Conservation (phyloP, 1,140 invertebrate species). For the Drosophila repleta region DNA sequence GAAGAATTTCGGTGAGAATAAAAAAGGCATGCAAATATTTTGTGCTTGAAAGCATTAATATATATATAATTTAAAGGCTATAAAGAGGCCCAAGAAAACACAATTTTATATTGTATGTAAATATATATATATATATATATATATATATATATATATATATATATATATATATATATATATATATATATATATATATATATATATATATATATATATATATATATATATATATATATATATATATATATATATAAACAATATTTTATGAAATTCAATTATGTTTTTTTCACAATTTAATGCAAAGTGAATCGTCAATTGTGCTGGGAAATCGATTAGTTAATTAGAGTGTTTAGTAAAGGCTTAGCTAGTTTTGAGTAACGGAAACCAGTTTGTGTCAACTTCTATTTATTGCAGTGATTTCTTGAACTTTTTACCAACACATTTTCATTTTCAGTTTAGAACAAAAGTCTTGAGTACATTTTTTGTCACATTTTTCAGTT, state of each 20-base stretch:
- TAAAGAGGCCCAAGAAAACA: too few species aligned
- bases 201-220: neutral
- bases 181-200: conserved; percentile 1
- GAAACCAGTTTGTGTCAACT: conserved; percentile 22
- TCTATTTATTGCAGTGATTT: conserved; percentile 25
- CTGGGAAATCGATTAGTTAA: conserved; percentile 15
- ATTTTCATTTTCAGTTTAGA: neutral
- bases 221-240: too few species aligned
- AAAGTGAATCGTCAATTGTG: conserved; percentile 5
- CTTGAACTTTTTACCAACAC: too few species aligned
- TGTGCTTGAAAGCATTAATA: conserved; percentile 9
- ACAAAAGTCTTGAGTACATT: neutral
- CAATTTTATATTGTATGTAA: too few species aligned
- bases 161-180: too few species aligned
- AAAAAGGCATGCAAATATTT: conserved; percentile 61
- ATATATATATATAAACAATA: conserved; percentile 12
- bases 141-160: too few species aligned
- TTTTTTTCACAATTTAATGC: conserved; percentile 18
- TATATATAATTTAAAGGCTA: too few species aligned
- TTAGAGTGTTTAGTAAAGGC: neutral
- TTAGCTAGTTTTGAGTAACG: conserved; percentile 5
- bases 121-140: neutral
- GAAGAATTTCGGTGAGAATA: conserved; percentile 37
- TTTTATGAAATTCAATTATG: neutral
- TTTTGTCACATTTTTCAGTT: conserved; percentile 9